phyloP scores from a whole-genome alignment of 1,140 invertebrate species.

The Eufriesea mexicana region DNA sequence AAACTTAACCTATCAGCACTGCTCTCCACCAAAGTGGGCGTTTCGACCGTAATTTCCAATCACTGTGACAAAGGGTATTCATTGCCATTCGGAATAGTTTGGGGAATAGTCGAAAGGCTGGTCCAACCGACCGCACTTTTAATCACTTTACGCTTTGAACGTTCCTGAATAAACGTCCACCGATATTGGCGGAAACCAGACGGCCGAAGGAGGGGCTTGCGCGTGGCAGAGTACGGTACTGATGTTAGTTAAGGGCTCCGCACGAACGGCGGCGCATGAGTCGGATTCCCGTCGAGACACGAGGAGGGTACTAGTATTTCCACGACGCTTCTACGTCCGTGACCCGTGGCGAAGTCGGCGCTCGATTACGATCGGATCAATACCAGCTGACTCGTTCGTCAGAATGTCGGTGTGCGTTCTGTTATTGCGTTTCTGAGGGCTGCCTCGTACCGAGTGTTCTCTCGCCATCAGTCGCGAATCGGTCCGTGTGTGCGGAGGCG shows the following conservation, averaged over 20 bases:
- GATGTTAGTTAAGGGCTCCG: conserved; percentile 22
- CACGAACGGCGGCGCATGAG: conserved; percentile 47
- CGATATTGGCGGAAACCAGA: conserved; percentile 1
- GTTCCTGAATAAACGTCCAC: not conserved
- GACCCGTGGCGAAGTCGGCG: conserved; percentile 37
- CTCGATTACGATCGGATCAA: conserved; percentile 50
- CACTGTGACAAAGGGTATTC: not conserved
- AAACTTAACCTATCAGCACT: not conserved
- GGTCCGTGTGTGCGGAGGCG: not conserved
- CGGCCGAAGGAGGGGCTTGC: not conserved
- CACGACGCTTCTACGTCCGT: conserved; percentile 28
- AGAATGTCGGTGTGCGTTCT: conserved; percentile 37
- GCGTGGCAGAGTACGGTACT: not conserved
- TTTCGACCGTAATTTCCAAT: not conserved
- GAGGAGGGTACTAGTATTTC: not conserved
- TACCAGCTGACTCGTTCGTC: conserved; percentile 71
- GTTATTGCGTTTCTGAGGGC: conserved; percentile 10
- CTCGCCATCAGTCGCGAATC: not conserved
- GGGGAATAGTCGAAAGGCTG: not conserved
- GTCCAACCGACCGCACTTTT: not conserved
- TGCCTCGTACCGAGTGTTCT: conserved; percentile 17
- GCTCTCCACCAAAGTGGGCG: too few species aligned
- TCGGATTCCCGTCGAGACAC: conserved; percentile 24
- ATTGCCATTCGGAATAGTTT: too few species aligned
- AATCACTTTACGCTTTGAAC: not conserved